phyloP scores from a whole-genome alignment of 1,140 invertebrate genomes.

The Drosophila kepulauana region DNA sequence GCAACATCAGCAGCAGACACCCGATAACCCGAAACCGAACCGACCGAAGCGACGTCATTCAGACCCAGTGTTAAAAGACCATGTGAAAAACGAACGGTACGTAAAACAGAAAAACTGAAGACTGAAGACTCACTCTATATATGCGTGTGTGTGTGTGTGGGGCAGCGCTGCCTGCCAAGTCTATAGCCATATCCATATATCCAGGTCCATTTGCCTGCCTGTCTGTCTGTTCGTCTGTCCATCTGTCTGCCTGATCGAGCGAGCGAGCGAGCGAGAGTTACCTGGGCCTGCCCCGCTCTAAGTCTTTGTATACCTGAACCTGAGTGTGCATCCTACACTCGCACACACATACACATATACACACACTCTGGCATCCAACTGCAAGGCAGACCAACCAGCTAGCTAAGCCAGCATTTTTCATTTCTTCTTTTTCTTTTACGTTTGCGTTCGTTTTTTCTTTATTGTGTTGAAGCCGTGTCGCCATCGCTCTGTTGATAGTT shows the following conservation, averaged over 20 bases:
- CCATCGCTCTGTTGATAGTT: slow-evolving; percentile 38
- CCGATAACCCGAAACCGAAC: slow-evolving; percentile 55
- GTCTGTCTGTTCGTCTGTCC: slow-evolving; percentile 30
- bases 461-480: slow-evolving; percentile 19
- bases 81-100: slow-evolving; percentile 61
- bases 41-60: slow-evolving; percentile 42
- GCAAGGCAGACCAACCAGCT: slow-evolving; percentile 52
- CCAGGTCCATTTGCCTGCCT: slow-evolving; percentile 42
- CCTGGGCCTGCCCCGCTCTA: slow-evolving; percentile 32
- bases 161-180: too few species aligned
- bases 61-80: slow-evolving; percentile 50
- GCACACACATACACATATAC: neutral
- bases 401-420: slow-evolving; percentile 34
- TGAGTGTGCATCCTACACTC: slow-evolving; percentile 21
- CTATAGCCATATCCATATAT: slow-evolving; percentile 15
- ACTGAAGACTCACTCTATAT: slow-evolving; percentile 40
- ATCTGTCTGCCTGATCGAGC: neutral
- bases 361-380: neutral
- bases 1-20: slow-evolving; percentile 13
- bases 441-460: too few species aligned
- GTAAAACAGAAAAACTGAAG: slow-evolving; percentile 46
- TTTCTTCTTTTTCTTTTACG: too few species aligned
- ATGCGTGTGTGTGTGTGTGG: slow-evolving; percentile 12
- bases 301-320: slow-evolving; percentile 14
- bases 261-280: slow-evolving; percentile 15